Evolutionary conservation across 2,113 vertebrate species (phyloP).

Genomic region (Poeciliopsis prolifica): DNA sequence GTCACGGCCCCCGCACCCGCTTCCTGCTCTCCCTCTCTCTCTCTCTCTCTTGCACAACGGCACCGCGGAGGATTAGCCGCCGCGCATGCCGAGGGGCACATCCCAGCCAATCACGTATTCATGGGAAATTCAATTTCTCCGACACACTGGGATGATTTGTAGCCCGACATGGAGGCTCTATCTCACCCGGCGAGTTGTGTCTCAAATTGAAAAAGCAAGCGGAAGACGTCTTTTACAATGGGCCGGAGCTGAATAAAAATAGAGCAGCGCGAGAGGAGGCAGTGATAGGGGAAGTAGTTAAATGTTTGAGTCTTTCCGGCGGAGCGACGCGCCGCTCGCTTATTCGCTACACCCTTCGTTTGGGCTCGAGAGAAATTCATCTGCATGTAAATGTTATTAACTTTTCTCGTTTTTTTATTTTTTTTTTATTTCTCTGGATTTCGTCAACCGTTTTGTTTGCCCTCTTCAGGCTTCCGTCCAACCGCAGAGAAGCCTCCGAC

Average conservation of each 20-base stretch:
- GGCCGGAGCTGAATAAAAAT: conserved; percentile 21
- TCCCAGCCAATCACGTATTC: conserved; percentile 72
- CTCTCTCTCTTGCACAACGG: not conserved
- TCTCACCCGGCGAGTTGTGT: conserved; percentile 58
- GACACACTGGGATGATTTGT: conserved; percentile 61
- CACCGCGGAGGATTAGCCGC: conserved; percentile 52
- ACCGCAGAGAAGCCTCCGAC: too few relatives aligned
- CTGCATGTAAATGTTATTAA: conserved; percentile 43
- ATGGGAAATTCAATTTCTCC: conserved; percentile 72
- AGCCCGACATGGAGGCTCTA: conserved; percentile 51
- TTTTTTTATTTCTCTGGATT: too few relatives aligned
- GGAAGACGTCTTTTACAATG: conserved; percentile 49
- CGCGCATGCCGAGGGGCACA: conserved; percentile 49
- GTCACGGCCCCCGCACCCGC: conserved; percentile 15
- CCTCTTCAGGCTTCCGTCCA: too few relatives aligned
- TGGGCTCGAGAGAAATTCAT: conserved; percentile 25
- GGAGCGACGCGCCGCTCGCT: conserved; percentile 5
- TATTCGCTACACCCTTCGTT: conserved; percentile 14
- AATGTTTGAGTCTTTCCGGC: conserved; percentile 30
- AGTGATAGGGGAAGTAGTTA: conserved; percentile 18
- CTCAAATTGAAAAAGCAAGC: conserved; percentile 74
- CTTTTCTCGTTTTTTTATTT: not conserved
- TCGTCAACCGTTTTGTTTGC: not conserved
- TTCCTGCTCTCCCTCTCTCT: not conserved
- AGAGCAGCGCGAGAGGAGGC: conserved; percentile 15